Base-by-base conservation (phyloP, 2,113 vertebrate genomes). In the Lepus timidus region DNA sequence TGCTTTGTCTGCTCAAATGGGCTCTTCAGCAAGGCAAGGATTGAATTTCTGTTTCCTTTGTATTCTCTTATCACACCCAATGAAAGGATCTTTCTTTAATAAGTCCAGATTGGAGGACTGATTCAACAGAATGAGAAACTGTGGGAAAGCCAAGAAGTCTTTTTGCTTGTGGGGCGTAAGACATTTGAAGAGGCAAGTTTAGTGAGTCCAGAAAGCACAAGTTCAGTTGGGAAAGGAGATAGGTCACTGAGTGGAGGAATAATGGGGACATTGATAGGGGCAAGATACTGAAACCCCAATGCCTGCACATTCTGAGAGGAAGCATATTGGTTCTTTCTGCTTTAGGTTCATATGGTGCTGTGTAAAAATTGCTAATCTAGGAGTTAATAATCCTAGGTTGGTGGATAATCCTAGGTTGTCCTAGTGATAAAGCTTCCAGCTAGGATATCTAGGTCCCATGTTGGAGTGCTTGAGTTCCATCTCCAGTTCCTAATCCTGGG, bases 71-170 rank as follows among this genome's bases (percentile, higher is more conserved):
- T 67, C 36, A 83, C 58, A 33, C 39, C 31, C 65, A 36, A 7
- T n/a, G 44, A 51, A 93, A 39, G 4, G 29, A 29, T 31, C 31
- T 36, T 73, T 17, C 23, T 70, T 71, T 64, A 65, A 2, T 36
- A 55, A 84, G n/a, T 73, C 68, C 58, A 55, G 49, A 33, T 20
- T 70, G 39, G 70, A 67, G 27, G 27, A 55, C 20, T 80, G 67
- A 78, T 11, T 67, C 88, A 93, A 44, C 6, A 90, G 86, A 74
- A 91, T 29, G 78, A 92, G 75, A 90, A 81, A 83, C 7, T 89
- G 17, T 78, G 44, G 71, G 58, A 64, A 81, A 86, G 29, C 61
- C 39, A 75, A 79, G 90, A 68, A 58, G 52, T 90, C 20, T 20
- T 55, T 85, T 33, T 92, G 58, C 29, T 83, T 13, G 4, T 0